Percentiles rank a stretch among this genome's conserved stretches.
Conservation (phyloP, 2,113 vertebrate species). For the Gasterosteus aculeatus region DNA sequence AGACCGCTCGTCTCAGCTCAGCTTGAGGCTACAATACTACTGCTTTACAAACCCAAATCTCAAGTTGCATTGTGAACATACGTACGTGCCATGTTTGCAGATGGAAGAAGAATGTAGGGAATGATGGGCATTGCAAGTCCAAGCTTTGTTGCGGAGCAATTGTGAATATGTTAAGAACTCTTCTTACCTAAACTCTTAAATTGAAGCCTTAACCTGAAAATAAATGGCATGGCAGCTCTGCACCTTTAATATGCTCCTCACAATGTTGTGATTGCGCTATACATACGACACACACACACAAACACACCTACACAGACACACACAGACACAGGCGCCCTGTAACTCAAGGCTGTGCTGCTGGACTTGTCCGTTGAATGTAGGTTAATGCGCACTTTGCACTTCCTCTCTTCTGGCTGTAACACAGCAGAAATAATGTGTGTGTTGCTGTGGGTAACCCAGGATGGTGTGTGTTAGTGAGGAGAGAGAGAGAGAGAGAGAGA, state of each 20-base stretch:
- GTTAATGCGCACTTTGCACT: constrained; percentile 77
- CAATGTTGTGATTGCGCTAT: constrained; percentile 17
- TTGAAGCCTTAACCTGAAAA: not conserved
- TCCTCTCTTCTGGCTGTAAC: constrained; percentile 43
- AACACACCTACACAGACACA: constrained; percentile 15
- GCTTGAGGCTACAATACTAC: not conserved
- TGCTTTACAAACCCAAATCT: not conserved
- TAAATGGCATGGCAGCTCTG: not conserved
- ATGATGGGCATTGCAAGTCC: not conserved
- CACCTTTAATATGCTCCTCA: not conserved
- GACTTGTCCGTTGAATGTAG: constrained; percentile 60
- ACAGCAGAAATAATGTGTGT: constrained; percentile 1
- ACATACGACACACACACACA: constrained; percentile 20
- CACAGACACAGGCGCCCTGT: not conserved
- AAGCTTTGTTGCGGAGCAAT: too few species aligned
- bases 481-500: not conserved
- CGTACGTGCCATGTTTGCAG: not conserved
- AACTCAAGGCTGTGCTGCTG: constrained; percentile 55
- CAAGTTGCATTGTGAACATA: not conserved
- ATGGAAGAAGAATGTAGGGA: not conserved
- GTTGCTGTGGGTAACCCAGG: constrained; percentile 8
- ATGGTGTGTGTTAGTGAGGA: constrained; percentile 3
- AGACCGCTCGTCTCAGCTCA: not conserved
- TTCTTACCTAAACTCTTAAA: not conserved
- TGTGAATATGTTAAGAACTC: not conserved